These are phyloP conservation scores for Amphipoea oculea DNA, from an alignment of 2,888 invertebrate genomes.

Conservation along the genomic window DNA sequence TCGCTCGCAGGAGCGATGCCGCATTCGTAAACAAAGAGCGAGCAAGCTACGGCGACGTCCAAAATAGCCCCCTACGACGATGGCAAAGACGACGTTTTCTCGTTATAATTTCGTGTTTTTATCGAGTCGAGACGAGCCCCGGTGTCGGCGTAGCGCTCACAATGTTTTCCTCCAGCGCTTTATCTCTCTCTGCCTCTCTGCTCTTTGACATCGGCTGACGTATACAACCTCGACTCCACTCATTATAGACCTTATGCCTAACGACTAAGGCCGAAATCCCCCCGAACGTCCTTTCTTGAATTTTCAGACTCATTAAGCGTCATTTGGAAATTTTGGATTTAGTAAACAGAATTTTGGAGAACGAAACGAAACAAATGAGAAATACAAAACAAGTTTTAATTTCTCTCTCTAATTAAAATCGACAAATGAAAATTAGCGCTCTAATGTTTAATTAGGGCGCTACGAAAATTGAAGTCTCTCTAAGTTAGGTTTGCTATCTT, in stretches of 20 bases:
- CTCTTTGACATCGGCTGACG: constrained; percentile 89
- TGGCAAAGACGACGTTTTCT: constrained; percentile 67
- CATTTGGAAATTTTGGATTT: constrained; percentile 86
- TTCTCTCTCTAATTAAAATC: constrained; percentile 61
- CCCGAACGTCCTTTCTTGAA: constrained; percentile 70
- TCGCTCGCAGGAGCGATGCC: constrained; percentile 55
- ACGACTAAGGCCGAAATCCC: constrained; percentile 73
- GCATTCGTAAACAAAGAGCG: constrained; percentile 65
- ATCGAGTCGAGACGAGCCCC: constrained; percentile 70
- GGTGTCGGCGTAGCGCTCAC: constrained; percentile 68
- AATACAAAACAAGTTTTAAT: constrained; percentile 70
- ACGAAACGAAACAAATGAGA: constrained; percentile 73
- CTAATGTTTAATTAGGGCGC: constrained; percentile 52
- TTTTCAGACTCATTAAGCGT: constrained; percentile 87
- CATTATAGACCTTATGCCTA: constrained; percentile 77
- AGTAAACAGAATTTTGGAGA: constrained; percentile 81
- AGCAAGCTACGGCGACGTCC: constrained; percentile 68
- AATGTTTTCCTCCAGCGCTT: constrained; percentile 86
- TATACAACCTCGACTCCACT: constrained; percentile 73
- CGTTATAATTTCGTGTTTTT: constrained; percentile 74
- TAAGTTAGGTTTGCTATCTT: constrained; percentile 25
- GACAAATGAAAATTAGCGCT: constrained; percentile 58
- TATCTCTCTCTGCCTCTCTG: constrained; percentile 85
- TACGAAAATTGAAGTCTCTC: constrained; percentile 22
- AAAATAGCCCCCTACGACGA: constrained; percentile 72